These are phyloP conservation scores for Thera obeliscata DNA, from an alignment of 2,888 invertebrate species.

Conservation along the genomic window DNA sequence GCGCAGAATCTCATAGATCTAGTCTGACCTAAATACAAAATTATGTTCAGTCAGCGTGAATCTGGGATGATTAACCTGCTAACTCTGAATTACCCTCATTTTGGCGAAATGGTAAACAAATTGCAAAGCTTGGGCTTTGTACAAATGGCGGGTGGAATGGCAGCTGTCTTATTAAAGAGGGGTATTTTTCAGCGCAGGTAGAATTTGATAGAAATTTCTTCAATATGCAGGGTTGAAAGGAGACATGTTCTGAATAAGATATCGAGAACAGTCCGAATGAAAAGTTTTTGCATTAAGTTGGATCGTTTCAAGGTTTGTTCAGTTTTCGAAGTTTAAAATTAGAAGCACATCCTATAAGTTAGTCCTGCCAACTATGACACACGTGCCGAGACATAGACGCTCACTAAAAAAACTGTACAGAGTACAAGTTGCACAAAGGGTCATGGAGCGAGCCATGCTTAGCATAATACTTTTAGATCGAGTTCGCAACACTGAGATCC, in stretches of 20 bases:
- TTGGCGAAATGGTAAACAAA: constrained; percentile 20
- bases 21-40: constrained; percentile 25
- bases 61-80: constrained; percentile 29
- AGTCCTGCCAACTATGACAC: no score
- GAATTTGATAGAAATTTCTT: constrained; percentile 1
- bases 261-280: not conserved
- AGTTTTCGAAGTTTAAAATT: no score
- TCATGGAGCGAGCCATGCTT: no score
- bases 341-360: no score
- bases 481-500: no score
- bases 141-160: constrained; percentile 8
- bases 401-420: no score
- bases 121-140: constrained; percentile 17
- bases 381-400: no score
- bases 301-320: no score
- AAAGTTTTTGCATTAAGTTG: not conserved
- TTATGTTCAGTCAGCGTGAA: constrained; percentile 22
- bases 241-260: not conserved
- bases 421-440: no score
- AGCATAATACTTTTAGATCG: no score
- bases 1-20: not conserved
- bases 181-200: not conserved
- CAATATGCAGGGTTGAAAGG: not conserved
- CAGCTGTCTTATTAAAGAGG: constrained; percentile 14
- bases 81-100: constrained; percentile 28